These are phyloP conservation scores for Herpetotheres cachinnans DNA, from an alignment of 2,113 vertebrate species.

Conservation along the genomic window DNA sequence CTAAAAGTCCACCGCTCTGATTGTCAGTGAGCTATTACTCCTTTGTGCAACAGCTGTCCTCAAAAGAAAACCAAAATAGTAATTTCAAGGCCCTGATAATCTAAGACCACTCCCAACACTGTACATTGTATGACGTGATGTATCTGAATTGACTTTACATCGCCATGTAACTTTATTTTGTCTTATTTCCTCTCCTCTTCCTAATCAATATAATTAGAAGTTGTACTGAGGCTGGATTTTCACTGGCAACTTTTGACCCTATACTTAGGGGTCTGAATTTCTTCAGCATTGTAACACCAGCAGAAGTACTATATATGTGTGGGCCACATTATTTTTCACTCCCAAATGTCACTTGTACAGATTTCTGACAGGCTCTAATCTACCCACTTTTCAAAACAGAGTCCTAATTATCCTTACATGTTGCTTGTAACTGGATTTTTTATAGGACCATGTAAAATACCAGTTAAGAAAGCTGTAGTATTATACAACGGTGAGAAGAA, in stretches of 20 bases:
- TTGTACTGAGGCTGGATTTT: not conserved
- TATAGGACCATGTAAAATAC: conserved; percentile 83
- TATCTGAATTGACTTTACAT: not conserved
- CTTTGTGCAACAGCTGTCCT: not conserved
- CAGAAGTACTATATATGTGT: not conserved
- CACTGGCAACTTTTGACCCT: not conserved
- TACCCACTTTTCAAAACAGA: not conserved
- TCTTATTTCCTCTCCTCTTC: not conserved
- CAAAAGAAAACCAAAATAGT: not conserved
- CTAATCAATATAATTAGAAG: not conserved
- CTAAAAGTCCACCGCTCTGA: not conserved
- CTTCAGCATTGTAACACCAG: not conserved
- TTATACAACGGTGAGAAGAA: conserved; percentile 78
- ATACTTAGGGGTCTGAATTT: not conserved
- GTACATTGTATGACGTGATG: not conserved
- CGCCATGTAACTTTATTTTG: not conserved
- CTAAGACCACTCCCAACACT: not conserved
- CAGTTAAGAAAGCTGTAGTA: conserved; percentile 82
- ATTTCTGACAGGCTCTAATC: not conserved
- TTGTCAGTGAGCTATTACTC: not conserved
- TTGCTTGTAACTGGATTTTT: not conserved
- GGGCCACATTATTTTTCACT: not conserved
- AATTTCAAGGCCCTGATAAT: not conserved
- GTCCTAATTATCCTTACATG: not conserved
- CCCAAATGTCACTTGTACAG: not conserved